Percentiles rank a stretch among this genome's conserved stretches.
Conservation (phyloP, 2,888 invertebrate species). For the Orchesellides sinensis region DNA sequence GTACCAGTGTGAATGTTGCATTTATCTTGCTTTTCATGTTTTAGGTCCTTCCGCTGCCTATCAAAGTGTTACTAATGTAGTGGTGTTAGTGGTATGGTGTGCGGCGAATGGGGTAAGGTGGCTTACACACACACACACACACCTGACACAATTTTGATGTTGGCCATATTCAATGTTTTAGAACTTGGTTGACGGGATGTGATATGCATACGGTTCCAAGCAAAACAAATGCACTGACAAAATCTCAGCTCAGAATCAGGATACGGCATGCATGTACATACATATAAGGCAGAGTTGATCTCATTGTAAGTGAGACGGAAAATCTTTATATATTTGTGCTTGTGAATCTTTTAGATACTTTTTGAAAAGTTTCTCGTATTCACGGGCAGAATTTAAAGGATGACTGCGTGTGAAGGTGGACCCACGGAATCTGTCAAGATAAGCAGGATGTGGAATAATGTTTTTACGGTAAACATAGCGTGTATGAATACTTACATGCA, state of each 20-base stretch:
- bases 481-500: not conserved
- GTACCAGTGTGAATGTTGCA: slow-evolving; percentile 8
- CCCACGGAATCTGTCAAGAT: not conserved
- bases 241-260: no score
- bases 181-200: no score
- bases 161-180: no score
- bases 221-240: no score
- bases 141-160: no score
- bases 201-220: no score
- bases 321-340: slow-evolving; percentile 16
- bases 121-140: not conserved
- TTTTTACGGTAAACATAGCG: not conserved
- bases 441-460: slow-evolving; percentile 4
- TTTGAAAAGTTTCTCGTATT: not conserved
- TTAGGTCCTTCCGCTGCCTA: not conserved
- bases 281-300: not conserved
- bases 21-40: not conserved
- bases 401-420: slow-evolving; percentile 12
- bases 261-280: not conserved
- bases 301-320: slow-evolving; percentile 6
- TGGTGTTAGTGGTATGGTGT: not conserved
- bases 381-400: not conserved
- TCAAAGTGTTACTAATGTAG: not conserved
- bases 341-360: slow-evolving; percentile 1
- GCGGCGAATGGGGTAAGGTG: not conserved